A percentile compares a stretch with the other conserved stretches of the same genome.
Evolutionary conservation across 2,797 vertebrate genomes (phyloP).

Genomic region (Peromyscus nudipes): DNA sequence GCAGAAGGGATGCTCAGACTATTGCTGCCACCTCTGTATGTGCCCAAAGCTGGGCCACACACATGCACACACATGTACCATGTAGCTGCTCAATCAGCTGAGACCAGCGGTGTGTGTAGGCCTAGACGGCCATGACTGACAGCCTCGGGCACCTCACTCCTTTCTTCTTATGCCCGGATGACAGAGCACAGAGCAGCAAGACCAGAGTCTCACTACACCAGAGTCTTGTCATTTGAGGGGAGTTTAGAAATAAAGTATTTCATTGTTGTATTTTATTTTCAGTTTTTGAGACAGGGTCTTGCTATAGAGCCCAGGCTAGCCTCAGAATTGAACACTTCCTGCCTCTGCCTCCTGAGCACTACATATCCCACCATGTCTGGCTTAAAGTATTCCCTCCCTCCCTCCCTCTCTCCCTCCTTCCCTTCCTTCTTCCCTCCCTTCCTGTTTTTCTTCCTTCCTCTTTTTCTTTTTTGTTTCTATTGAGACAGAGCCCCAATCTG

Average conservation of each 20-base stretch:
- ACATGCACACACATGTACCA: background rate
- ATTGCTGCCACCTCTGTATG: background rate
- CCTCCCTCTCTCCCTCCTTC: background rate
- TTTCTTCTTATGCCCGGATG: background rate
- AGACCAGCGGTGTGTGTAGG: background rate
- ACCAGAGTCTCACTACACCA: background rate
- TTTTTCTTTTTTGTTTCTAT: background rate
- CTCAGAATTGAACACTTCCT: background rate
- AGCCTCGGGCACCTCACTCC: background rate
- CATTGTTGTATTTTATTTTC: background rate
- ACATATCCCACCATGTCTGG: background rate
- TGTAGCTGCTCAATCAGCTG: background rate
- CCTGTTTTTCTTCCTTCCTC: background rate
- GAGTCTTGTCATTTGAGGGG: background rate
- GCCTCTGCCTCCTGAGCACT: background rate
- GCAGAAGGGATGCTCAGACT: background rate
- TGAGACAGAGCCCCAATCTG: background rate
- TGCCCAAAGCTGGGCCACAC: background rate
- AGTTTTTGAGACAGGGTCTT: background rate
- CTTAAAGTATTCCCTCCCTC: background rate
- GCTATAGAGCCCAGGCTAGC: background rate
- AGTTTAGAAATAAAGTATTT: background rate
- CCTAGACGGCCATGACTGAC: background rate
- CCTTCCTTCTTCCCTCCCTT: background rate
- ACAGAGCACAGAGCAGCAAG: rapidly evolving